Evolutionary conservation across 2,888 invertebrate species (phyloP).

Genomic region (Caenorhabditis auriculariae): DNA sequence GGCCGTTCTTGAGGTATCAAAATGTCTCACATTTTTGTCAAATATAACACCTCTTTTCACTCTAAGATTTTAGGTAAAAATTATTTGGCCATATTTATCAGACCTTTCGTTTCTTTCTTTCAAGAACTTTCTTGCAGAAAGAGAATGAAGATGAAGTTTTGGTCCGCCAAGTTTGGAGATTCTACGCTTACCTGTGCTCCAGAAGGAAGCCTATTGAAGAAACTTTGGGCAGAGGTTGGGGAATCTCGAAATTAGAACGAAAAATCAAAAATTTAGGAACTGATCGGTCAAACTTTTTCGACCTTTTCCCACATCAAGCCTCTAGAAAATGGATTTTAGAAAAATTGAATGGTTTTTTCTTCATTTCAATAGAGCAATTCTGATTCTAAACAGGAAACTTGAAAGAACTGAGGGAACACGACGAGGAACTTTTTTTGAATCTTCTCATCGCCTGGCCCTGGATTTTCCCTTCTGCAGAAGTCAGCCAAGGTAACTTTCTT

Average conservation of each 20-base stretch:
- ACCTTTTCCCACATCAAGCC: constrained; percentile 15
- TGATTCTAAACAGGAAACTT: too few relatives aligned
- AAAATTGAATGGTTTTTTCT: constrained; percentile 12
- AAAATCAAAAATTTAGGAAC: too few relatives aligned
- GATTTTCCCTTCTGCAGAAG: constrained; percentile 23
- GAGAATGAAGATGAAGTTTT: constrained; percentile 3
- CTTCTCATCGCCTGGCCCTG: constrained; percentile 34
- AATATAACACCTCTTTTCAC: too few relatives aligned
- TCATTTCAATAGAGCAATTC: too few relatives aligned
- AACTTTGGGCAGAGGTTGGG: constrained; percentile 6
- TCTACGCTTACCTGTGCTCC: constrained; percentile 23
- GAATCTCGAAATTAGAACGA: too few relatives aligned
- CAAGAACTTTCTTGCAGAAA: constrained; percentile 2
- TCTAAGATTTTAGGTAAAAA: too few relatives aligned
- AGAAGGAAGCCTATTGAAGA: constrained; percentile 17
- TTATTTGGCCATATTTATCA: neutral
- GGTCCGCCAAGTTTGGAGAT: constrained; percentile 10
- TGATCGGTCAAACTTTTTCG: constrained; percentile 21
- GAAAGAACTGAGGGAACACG: neutral
- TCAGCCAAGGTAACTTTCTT: too few relatives aligned
- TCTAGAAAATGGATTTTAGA: constrained; percentile 19
- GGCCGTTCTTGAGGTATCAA: constrained; percentile 9
- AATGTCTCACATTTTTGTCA: too few relatives aligned
- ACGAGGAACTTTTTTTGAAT: neutral
- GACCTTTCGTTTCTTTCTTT: neutral